Base-by-base conservation (phyloP, 2,113 vertebrate genomes). In the Forbesichthys papilliferus region DNA sequence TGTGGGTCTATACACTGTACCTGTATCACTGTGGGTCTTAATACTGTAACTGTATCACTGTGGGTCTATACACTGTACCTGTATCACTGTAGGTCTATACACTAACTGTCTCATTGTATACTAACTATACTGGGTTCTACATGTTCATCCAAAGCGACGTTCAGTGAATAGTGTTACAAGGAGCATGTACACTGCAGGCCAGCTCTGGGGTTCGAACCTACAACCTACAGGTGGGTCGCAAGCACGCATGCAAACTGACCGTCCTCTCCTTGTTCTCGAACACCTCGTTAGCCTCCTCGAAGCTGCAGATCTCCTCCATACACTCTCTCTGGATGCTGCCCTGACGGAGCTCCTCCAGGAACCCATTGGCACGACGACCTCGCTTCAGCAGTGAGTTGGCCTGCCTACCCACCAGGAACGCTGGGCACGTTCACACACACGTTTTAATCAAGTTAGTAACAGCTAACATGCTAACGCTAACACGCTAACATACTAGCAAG, bases 231-330 rank as follows among this genome's bases (percentile, higher is more conserved):
- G 36, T 11, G 10, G 59, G 5, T 48, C 53, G 11, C 20, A 14
- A 27, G 53, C 49, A 49, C 33, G 27, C n/a, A 53, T 9, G 36
- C 4, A 33, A 27, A 33, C 78, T 81, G 77, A 94, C 95, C 88
- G 94, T 95, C 84, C 92, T 89, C 84, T 95, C 95, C 76, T 95
- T 95, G 92, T 94, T 94, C 80, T 95, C 94, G 5, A 95, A 95
- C 65, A 95, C 94, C 57, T 96, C 95, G 73, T 95, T 94, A 88
- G 94, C 95, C 69, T 96, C 95, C 78, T 96, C 95, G 0, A 95
- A 94, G 85, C 94, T 95, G 91, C 94, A 96, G 88, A 93, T 92
- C 86, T 96, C 95, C 68, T 95, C 94, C 0, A 92, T 84, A 79
- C 95, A 96, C 83, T 96, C 94, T 0, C 93, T 87, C 83, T 96